These are phyloP conservation scores for Phortica okadai DNA, from an alignment of 2,888 invertebrate genomes.

Conservation along the genomic window DNA sequence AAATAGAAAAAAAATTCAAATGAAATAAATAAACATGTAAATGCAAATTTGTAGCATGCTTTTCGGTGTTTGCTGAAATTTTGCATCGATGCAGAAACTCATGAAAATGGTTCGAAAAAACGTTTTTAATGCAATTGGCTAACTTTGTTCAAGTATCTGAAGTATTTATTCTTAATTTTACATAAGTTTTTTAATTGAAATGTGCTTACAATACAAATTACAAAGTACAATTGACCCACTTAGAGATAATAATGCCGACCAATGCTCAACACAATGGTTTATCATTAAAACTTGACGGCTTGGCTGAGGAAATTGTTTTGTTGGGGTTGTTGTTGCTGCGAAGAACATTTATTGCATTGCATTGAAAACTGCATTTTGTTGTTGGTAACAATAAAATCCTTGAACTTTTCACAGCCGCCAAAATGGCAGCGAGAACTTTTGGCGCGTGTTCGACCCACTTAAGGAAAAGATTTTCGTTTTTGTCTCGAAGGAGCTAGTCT, in stretches of 20 bases:
- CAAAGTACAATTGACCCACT: no score
- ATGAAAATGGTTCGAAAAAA: no score
- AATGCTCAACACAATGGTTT: no score
- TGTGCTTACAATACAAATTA: no score
- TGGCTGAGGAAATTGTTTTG: background rate
- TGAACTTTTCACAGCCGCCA: slow-evolving; percentile 20
- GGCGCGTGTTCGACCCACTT: background rate
- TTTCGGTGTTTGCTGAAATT: background rate
- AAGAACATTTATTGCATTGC: background rate
- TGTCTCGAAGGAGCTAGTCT: background rate
- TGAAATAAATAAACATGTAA: slow-evolving; percentile 43
- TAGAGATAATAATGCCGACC: no score
- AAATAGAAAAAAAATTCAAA: slow-evolving; percentile 28
- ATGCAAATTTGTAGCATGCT: slow-evolving; percentile 58
- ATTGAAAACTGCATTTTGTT: slow-evolving; percentile 8
- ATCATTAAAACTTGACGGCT: no score
- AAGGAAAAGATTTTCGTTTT: background rate
- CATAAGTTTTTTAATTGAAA: no score
- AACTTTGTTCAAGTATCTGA: no score
- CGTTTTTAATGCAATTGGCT: no score
- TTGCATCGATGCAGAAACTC: no score
- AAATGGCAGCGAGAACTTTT: background rate
- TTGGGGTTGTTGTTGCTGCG: background rate
- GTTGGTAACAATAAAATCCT: slow-evolving; percentile 26
- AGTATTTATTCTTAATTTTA: no score